Evolutionary conservation across 2,888 invertebrate genomes (phyloP), one percentile per base, ranked within the genome.

Genomic region (Lymantria dispar): DNA sequence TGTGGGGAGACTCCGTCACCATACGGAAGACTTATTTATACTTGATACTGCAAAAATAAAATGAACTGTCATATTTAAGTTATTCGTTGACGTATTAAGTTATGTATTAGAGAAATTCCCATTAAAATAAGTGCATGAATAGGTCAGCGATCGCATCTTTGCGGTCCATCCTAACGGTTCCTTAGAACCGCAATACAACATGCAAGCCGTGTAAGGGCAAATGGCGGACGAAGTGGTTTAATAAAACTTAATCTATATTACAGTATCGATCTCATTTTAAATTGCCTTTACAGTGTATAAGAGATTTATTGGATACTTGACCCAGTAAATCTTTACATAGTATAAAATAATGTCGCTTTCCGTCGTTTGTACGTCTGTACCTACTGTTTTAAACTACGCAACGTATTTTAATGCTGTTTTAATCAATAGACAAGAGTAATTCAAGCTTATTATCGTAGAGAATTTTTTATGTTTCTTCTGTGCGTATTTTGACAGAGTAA

Each of bases 61-160:
- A 36, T 3, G 2, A 36, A 36, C 36, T 36, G 7, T 5, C 11
- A 7, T 36, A 11, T 36, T 36, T 36, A 11, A 36, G 7, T 36
- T 22, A 36, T 36, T 36, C 7, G 5, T 36, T 65, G 5, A 68
- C 61, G n/a, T n/a, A n/a, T n/a, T n/a, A n/a, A n/a, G n/a, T n/a
- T n/a, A n/a, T n/a, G n/a, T n/a, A n/a, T n/a, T 44, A 72, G 68
- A 63, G 56, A 76, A 76, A 78, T 80, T 78, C 78, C 74, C 72
- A 78, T 71, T 67, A 68, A n/a, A 62, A 68, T 64, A 68, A 60
- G 70, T 74, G 74, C 73, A 73, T 56, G 74, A 71, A 56, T 68
- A 64, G 80, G 77, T 79, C 80, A 77, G 57, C 75, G 80, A 76
- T 75, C 79, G 70, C 62, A 56, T 43, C 50, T 48, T 45, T 50